phyloP scores from a whole-genome alignment of 2,113 vertebrate genomes.

The Cyanoramphus novaezelandiae region DNA sequence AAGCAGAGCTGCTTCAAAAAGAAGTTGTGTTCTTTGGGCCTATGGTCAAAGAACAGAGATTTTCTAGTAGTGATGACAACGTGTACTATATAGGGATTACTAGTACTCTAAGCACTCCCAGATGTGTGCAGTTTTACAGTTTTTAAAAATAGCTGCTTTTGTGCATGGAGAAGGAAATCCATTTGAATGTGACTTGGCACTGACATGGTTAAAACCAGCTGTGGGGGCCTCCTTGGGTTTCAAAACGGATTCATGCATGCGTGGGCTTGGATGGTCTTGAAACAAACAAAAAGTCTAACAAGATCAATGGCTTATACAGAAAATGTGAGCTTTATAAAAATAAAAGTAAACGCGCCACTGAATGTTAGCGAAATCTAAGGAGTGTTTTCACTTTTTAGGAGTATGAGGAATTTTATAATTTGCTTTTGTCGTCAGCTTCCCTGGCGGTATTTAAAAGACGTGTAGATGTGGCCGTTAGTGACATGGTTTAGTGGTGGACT shows the following conservation, averaged over 20 bases:
- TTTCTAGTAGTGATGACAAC: neutral
- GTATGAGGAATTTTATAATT: neutral
- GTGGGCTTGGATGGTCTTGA: neutral
- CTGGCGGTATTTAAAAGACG: neutral
- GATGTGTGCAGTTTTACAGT: constrained; percentile 4
- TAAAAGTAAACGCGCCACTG: neutral
- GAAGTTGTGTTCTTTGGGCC: neutral
- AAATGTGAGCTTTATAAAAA: neutral
- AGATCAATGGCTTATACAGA: neutral
- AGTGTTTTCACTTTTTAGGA: neutral
- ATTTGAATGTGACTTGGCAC: constrained; percentile 40
- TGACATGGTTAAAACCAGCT: constrained; percentile 48
- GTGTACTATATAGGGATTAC: neutral
- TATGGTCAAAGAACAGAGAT: neutral
- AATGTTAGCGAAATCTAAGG: neutral
- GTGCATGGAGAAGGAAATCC: neutral
- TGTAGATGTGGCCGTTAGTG: neutral
- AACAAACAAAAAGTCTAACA: neutral
- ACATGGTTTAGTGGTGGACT: neutral
- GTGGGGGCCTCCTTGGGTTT: neutral
- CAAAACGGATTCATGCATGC: neutral
- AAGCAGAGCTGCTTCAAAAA: constrained; percentile 21
- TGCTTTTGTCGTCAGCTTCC: neutral
- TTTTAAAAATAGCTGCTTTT: constrained; percentile 53
- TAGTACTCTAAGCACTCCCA: constrained; percentile 16